These are phyloP conservation scores for Tetranychus truncatus DNA, from an alignment of 2,888 invertebrate species.

Conservation along the genomic window DNA sequence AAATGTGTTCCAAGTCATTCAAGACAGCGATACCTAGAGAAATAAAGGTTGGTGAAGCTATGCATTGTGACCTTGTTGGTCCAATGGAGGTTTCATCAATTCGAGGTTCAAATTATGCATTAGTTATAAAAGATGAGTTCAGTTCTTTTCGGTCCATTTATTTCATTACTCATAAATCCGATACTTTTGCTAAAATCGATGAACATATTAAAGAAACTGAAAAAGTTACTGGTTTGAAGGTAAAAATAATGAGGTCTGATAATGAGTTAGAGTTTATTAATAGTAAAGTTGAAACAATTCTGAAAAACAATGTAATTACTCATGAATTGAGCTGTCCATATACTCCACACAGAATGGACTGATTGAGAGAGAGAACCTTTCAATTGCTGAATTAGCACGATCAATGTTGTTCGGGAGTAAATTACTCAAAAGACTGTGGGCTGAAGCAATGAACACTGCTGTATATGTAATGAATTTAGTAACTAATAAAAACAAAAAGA, in stretches of 20 bases:
- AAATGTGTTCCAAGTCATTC: background rate
- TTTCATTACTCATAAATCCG: too few relatives aligned
- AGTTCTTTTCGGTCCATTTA: background rate
- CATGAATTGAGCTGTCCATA: too few relatives aligned
- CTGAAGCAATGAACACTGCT: slow-evolving; percentile 7
- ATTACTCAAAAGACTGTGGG: background rate
- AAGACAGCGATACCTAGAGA: background rate
- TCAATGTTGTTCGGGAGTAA: background rate
- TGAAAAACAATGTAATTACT: too few relatives aligned
- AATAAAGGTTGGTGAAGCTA: slow-evolving; percentile 18
- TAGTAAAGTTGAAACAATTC: too few relatives aligned
- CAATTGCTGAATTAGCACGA: too few relatives aligned
- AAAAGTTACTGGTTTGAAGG: too few relatives aligned
- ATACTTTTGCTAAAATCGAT: too few relatives aligned
- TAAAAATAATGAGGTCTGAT: too few relatives aligned
- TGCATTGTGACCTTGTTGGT: slow-evolving; percentile 13
- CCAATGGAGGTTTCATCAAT: slow-evolving; percentile 5
- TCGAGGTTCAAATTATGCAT: slow-evolving; percentile 9
- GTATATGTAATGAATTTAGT: slow-evolving; percentile 8
- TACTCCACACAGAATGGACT: too few relatives aligned
- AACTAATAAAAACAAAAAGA: background rate
- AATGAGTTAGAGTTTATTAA: too few relatives aligned
- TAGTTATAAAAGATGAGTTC: slow-evolving; percentile 13
- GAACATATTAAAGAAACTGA: too few relatives aligned
- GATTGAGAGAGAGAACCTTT: too few relatives aligned